A percentile compares a stretch with the other conserved stretches of the same genome.
These are phyloP conservation scores for Drosophila prosaltans DNA, from an alignment of 1,140 invertebrate genomes.

Conservation along the genomic window DNA sequence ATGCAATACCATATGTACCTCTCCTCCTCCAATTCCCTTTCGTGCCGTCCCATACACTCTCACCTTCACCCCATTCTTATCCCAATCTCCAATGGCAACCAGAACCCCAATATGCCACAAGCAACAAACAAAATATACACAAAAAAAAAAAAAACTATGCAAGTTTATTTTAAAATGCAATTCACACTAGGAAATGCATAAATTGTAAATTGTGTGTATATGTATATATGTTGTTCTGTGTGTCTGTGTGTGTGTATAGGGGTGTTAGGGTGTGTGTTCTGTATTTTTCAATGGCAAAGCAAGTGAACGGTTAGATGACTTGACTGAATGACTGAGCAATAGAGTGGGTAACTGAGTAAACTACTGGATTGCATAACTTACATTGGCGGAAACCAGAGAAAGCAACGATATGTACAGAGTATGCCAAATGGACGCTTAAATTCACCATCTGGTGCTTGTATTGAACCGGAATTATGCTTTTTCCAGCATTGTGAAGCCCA, in stretches of 20 bases:
- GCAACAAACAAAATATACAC: conserved; percentile 34
- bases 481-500: conserved; percentile 80
- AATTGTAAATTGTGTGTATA: conserved; percentile 58
- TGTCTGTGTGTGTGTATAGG: conserved; percentile 1
- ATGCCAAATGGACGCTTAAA: conserved; percentile 81
- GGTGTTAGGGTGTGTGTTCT: conserved; percentile 8
- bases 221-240: not conserved
- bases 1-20: conserved; percentile 46
- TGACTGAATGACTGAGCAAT: not conserved
- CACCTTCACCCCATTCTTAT: not conserved
- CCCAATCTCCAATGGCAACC: not conserved
- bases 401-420: conserved; percentile 81
- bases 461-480: conserved; percentile 79
- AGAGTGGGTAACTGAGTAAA: conserved; percentile 14
- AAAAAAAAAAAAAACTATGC: conserved; percentile 31
- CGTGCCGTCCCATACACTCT: too few species aligned
- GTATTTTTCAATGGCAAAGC: conserved; percentile 31
- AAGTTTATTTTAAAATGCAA: conserved; percentile 76
- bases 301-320: conserved; percentile 7
- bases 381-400: conserved; percentile 82
- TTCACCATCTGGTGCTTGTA: conserved; percentile 80
- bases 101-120: conserved; percentile 27
- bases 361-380: conserved; percentile 67
- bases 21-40: too few species aligned
- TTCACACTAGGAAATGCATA: conserved; percentile 71